These are phyloP conservation scores for Campoplex nolae DNA, from an alignment of 2,888 invertebrate species.

Conservation along the genomic window DNA sequence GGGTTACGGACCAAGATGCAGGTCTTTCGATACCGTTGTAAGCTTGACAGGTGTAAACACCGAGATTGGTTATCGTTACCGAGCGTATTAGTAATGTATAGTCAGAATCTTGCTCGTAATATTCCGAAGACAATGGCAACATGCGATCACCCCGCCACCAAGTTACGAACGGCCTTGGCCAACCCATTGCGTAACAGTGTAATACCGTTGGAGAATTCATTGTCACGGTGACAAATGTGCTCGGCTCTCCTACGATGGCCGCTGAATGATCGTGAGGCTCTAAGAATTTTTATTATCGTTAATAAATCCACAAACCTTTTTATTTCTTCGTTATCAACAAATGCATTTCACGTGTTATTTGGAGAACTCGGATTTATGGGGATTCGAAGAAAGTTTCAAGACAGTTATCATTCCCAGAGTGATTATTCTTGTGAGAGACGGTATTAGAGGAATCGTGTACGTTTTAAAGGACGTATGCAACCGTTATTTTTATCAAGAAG, in stretches of 20 bases:
- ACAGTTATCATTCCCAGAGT: not conserved
- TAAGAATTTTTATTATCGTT: slow-evolving; percentile 78
- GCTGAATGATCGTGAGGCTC: slow-evolving; percentile 87
- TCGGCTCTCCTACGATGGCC: slow-evolving; percentile 89
- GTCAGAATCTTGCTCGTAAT: slow-evolving; percentile 90
- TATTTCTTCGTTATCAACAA: not conserved
- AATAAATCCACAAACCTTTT: slow-evolving; percentile 32
- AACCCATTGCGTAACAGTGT: slow-evolving; percentile 93
- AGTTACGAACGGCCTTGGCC: slow-evolving; percentile 91
- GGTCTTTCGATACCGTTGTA: slow-evolving; percentile 93
- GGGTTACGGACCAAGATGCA: slow-evolving; percentile 90
- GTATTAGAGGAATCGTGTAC: not conserved
- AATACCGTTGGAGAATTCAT: slow-evolving; percentile 90
- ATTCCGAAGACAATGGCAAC: slow-evolving; percentile 89
- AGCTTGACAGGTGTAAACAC: slow-evolving; percentile 95
- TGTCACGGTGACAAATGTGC: slow-evolving; percentile 88
- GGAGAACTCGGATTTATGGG: not conserved
- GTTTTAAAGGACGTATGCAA: not conserved
- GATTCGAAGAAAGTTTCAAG: not conserved
- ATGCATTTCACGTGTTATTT: not conserved
- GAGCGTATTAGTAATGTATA: slow-evolving; percentile 91
- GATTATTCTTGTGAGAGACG: not conserved
- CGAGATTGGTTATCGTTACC: slow-evolving; percentile 90
- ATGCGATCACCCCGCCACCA: slow-evolving; percentile 94
- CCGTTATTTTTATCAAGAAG: not conserved